Percentiles rank a stretch among this genome's conserved stretches.
Evolutionary conservation across 1,140 invertebrate species (phyloP).

Genomic region (Pseudomyrmex concolor): DNA sequence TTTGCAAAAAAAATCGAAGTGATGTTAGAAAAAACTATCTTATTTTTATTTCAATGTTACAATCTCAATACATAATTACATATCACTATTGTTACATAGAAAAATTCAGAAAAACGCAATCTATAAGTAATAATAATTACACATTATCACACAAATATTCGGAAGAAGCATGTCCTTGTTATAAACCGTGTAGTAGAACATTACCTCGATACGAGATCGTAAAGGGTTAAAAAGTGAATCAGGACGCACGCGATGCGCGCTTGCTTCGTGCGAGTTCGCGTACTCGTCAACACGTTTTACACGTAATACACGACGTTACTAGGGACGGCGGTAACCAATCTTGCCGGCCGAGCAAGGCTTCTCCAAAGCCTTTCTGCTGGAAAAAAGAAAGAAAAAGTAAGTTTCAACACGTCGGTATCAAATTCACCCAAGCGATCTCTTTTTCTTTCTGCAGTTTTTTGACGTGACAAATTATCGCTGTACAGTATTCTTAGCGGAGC

Average conservation of each 20-base stretch:
- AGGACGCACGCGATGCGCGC: slow-evolving; percentile 39
- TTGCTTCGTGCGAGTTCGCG: slow-evolving; percentile 9
- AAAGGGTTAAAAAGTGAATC: slow-evolving; percentile 51
- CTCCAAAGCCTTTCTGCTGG: slow-evolving; percentile 32
- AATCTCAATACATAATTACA: too few species aligned
- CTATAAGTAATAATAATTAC: neutral
- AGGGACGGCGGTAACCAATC: slow-evolving; percentile 36
- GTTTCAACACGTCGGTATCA: neutral
- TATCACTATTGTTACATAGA: too few species aligned
- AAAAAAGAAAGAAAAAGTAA: slow-evolving; percentile 29
- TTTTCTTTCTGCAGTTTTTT: neutral
- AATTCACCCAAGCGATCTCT: slow-evolving; percentile 7
- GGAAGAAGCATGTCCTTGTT: neutral
- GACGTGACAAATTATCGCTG: neutral
- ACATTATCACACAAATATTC: neutral
- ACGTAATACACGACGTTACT: slow-evolving; percentile 15
- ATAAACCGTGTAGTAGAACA: neutral
- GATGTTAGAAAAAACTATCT: too few species aligned
- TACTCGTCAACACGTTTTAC: slow-evolving; percentile 44
- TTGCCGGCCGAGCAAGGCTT: slow-evolving; percentile 42
- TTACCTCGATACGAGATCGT: slow-evolving; percentile 11
- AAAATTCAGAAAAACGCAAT: neutral
- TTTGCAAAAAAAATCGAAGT: too few species aligned
- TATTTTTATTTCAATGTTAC: too few species aligned
- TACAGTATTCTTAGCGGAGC: neutral